A percentile compares a stretch with the other conserved stretches of the same genome.
phyloP scores from a whole-genome alignment of 2,888 invertebrate species.

The Phortica okadai region DNA sequence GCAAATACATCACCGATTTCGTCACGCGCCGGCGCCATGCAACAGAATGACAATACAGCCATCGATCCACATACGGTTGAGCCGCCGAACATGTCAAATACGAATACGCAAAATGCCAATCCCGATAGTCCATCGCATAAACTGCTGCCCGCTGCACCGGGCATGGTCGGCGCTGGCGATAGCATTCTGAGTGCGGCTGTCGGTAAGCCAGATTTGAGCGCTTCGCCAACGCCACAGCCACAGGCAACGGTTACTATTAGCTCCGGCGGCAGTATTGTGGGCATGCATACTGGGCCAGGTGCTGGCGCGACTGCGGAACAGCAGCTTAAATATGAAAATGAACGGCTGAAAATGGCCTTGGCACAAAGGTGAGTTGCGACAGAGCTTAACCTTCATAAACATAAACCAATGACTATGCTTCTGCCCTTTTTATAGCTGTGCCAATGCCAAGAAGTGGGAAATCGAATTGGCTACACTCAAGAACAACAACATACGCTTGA shows the following conservation, averaged over 20 bases:
- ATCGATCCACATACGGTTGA: slow-evolving; percentile 77
- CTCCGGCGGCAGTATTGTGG: slow-evolving; percentile 68
- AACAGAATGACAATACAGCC: slow-evolving; percentile 75
- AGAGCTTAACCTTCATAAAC: not conserved
- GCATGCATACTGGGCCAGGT: slow-evolving; percentile 67
- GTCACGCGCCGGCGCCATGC: slow-evolving; percentile 81
- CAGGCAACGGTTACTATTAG: slow-evolving; percentile 56
- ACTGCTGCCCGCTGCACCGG: slow-evolving; percentile 59
- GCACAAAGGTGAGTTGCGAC: slow-evolving; percentile 87
- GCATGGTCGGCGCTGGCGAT: slow-evolving; percentile 45
- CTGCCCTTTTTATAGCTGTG: slow-evolving; percentile 82
- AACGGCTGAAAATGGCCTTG: slow-evolving; percentile 94
- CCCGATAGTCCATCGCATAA: slow-evolving; percentile 77
- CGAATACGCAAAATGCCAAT: slow-evolving; percentile 79
- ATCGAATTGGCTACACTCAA: slow-evolving; percentile 96
- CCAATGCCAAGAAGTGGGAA: slow-evolving; percentile 99
- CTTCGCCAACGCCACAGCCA: slow-evolving; percentile 71
- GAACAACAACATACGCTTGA: slow-evolving; percentile 95
- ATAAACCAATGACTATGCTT: slow-evolving; percentile 41
- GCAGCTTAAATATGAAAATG: slow-evolving; percentile 97
- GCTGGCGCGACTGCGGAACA: slow-evolving; percentile 79
- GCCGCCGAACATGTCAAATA: slow-evolving; percentile 78
- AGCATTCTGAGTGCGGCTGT: slow-evolving; percentile 42
- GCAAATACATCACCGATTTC: slow-evolving; percentile 92
- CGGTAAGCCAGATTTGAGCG: slow-evolving; percentile 58